Conservation (phyloP, 2,113 vertebrate species). For the Gopherus flavomarginatus region DNA sequence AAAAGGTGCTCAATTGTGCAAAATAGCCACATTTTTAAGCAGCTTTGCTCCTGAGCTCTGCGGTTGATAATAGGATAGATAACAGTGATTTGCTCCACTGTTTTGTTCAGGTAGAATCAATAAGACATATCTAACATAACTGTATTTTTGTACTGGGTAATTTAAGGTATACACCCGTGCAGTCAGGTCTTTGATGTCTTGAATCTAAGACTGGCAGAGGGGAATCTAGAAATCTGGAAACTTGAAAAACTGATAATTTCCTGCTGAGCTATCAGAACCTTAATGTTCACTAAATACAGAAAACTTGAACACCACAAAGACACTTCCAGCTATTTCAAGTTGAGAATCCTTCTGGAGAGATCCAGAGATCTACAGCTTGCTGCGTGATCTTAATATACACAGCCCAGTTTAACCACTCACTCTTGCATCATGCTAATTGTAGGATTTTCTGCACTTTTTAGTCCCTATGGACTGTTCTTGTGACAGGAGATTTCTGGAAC, state of each 20-base stretch:
- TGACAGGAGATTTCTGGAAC: conserved; percentile 52
- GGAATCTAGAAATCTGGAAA: not conserved
- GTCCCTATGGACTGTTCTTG: not conserved
- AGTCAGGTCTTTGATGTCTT: conserved; percentile 10
- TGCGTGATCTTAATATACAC: not conserved
- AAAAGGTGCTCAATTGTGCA: not conserved
- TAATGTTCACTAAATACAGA: conserved; percentile 26
- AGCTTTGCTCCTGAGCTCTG: not conserved
- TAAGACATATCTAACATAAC: not conserved
- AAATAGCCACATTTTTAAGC: not conserved
- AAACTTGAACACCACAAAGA: not conserved
- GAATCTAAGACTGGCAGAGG: not conserved
- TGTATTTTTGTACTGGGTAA: not conserved
- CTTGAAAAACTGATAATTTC: not conserved
- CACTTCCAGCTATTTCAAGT: not conserved
- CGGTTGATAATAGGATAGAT: not conserved
- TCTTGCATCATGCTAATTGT: conserved; percentile 23
- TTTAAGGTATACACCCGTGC: not conserved
- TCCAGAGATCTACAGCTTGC: not conserved
- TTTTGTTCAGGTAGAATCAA: not conserved
- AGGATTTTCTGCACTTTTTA: conserved; percentile 1
- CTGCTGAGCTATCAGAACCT: not conserved
- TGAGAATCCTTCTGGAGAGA: conserved; percentile 6
- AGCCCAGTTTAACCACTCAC: not conserved
- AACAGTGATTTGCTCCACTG: not conserved